These are phyloP conservation scores for Patella pellucida DNA, from an alignment of 2,888 invertebrate genomes.

Conservation along the genomic window DNA sequence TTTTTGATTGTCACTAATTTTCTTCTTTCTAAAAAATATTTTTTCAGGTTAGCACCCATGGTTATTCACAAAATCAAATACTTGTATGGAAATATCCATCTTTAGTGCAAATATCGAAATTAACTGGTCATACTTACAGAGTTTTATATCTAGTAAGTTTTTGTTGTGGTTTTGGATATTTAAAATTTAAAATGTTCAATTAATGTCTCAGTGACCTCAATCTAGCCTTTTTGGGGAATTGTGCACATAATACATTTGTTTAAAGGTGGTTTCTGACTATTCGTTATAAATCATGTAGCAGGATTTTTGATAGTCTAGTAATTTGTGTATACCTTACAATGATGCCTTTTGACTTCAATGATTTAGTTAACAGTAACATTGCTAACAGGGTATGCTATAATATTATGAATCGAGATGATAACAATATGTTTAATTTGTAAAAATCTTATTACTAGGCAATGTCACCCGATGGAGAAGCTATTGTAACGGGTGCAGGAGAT, in stretches of 20 bases:
- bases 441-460: conserved; percentile 77
- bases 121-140: conserved; percentile 96
- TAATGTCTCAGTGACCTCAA: too few relatives aligned
- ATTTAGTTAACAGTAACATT: too few relatives aligned
- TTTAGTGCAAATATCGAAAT: conserved; percentile 94
- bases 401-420: too few relatives aligned
- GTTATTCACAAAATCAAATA: conserved; percentile 98
- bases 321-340: too few relatives aligned
- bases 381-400: too few relatives aligned
- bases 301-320: too few relatives aligned
- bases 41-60: conserved; percentile 86
- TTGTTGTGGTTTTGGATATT: background rate
- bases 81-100: conserved; percentile 99
- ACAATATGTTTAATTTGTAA: background rate
- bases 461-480: conserved; percentile 98
- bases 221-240: too few relatives aligned
- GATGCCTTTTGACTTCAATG: too few relatives aligned
- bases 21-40: background rate
- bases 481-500: conserved; percentile 98
- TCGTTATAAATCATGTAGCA: too few relatives aligned
- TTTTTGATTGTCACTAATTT: background rate
- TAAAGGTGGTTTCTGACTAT: too few relatives aligned
- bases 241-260: too few relatives aligned
- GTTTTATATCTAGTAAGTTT: conserved; percentile 84
- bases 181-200: too few relatives aligned